Evolutionary conservation across 2,888 invertebrate genomes (phyloP).

Genomic region (Tetragonula carbonaria): DNA sequence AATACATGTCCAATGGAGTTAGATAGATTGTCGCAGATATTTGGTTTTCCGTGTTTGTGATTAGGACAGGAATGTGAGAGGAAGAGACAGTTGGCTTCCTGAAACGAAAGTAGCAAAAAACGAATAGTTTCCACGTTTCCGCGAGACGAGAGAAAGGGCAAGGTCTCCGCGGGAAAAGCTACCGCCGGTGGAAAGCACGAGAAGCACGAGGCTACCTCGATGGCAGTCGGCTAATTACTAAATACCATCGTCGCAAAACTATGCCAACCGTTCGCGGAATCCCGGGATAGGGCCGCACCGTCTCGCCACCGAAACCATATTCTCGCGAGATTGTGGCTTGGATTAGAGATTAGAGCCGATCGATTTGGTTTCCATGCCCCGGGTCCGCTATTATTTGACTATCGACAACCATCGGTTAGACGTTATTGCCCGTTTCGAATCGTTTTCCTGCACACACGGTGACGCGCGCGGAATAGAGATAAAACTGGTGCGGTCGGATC

Average conservation of each 20-base stretch:
- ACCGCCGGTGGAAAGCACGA: constrained; percentile 17
- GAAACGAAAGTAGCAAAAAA: not conserved
- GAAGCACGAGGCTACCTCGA: constrained; percentile 31
- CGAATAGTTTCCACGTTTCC: not conserved
- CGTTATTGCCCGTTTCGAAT: constrained; percentile 19
- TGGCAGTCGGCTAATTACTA: constrained; percentile 70
- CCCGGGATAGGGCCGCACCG: constrained; percentile 52
- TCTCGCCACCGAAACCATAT: constrained; percentile 60
- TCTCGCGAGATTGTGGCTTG: constrained; percentile 66
- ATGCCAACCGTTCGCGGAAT: constrained; percentile 69
- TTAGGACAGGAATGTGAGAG: no score
- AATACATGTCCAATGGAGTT: no score
- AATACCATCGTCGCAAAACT: constrained; percentile 69
- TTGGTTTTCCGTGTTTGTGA: no score
- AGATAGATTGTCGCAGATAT: no score
- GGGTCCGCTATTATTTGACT: constrained; percentile 35
- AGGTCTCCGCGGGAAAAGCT: not conserved
- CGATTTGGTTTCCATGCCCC: constrained; percentile 45
- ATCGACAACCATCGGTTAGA: constrained; percentile 16
- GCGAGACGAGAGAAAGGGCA: not conserved
- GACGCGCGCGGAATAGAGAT: not conserved
- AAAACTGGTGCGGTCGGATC: not conserved
- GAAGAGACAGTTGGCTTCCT: not conserved
- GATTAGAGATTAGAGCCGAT: constrained; percentile 60
- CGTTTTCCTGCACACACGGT: not conserved